Evolutionary conservation across 2,113 vertebrate species (phyloP).

Genomic region (Hemiprocne comata): DNA sequence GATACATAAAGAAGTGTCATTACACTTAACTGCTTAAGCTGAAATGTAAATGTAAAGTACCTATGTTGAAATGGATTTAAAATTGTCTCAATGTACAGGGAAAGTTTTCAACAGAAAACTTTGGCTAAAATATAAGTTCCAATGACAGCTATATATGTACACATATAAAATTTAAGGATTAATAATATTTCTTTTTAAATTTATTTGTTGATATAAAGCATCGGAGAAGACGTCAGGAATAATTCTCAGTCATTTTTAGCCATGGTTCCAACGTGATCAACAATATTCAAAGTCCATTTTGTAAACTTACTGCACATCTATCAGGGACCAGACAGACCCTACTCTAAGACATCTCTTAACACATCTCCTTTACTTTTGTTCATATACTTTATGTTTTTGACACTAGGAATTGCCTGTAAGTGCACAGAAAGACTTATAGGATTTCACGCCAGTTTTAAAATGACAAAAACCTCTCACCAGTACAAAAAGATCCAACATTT

Average conservation of each 20-base stretch:
- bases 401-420: not conserved
- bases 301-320: not conserved
- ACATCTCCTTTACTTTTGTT: not conserved
- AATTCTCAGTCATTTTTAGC: not conserved
- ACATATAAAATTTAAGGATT: not conserved
- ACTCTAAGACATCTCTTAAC: not conserved
- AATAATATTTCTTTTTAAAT: not conserved
- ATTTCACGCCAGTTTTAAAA: not conserved
- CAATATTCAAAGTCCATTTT: not conserved
- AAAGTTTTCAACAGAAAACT: not conserved
- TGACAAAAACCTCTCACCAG: not conserved
- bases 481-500: not conserved
- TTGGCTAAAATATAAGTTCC: not conserved
- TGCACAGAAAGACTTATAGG: not conserved
- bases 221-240: not conserved
- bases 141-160: not conserved
- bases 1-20: not conserved
- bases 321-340: not conserved
- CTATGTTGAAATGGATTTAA: not conserved
- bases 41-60: not conserved
- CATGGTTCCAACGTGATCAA: not conserved
- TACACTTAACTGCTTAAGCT: not conserved
- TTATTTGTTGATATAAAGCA: not conserved
- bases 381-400: not conserved
- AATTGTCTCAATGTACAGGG: not conserved